phyloP scores from a whole-genome alignment of 2,113 vertebrate species.

The Chaetops frenatus region DNA sequence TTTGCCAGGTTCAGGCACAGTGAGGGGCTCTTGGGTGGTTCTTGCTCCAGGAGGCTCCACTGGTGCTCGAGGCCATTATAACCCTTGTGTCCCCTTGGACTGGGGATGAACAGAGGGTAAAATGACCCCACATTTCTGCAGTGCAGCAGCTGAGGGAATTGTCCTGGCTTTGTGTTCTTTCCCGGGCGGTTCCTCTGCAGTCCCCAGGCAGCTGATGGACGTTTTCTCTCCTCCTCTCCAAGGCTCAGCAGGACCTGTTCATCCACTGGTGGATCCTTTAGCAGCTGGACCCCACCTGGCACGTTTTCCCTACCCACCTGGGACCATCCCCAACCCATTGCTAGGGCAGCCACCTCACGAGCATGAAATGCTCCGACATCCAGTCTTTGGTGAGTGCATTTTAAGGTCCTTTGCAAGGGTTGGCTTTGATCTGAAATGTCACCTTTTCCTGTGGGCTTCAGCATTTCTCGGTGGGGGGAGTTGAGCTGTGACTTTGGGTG shows the following conservation, averaged over 20 bases:
- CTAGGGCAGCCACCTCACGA: slow-evolving; percentile 92
- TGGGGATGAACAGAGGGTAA: not conserved
- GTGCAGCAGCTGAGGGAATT: not conserved
- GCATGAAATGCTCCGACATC: slow-evolving; percentile 98
- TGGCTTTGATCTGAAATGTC: not conserved
- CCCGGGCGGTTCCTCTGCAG: accelerated
- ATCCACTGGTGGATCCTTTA: slow-evolving; percentile 86
- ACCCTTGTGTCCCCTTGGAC: not conserved
- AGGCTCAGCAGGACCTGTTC: slow-evolving; percentile 91
- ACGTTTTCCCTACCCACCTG: slow-evolving; percentile 93
- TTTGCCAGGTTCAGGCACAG: not conserved
- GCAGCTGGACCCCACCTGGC: slow-evolving; percentile 91
- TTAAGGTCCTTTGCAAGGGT: accelerated
- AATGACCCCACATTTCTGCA: not conserved
- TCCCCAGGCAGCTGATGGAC: not conserved
- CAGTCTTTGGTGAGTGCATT: slow-evolving; percentile 86
- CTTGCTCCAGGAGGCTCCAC: not conserved
- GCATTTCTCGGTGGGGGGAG: not conserved
- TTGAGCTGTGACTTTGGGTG: not conserved
- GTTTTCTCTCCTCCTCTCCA: not conserved
- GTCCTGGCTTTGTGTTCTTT: not conserved
- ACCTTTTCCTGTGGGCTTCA: not conserved
- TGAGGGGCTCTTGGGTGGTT: not conserved
- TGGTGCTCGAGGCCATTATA: not conserved
- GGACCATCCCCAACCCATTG: slow-evolving; percentile 91